Evolutionary conservation across 2,888 invertebrate genomes (phyloP), one percentile per base, ranked within the genome.

Genomic region (Ptilodon capucinus): DNA sequence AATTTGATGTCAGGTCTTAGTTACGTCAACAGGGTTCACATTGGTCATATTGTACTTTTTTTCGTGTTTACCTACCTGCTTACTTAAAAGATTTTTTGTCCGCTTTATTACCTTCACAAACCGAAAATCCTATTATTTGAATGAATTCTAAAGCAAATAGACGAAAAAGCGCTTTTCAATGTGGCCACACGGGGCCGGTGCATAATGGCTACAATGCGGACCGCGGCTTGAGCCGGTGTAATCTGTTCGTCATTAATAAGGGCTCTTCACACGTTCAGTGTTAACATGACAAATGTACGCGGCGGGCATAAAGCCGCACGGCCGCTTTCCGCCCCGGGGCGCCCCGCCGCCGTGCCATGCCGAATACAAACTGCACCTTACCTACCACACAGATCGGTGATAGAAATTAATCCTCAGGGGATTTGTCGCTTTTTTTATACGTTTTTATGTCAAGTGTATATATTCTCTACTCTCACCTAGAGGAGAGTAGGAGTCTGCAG

Each of bases 201-300:
- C 54, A 71, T 81, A 84, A 83, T 78, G 75, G 72, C 66, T 67
- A 81, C 79, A 86, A 83, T 81, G 67, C 60, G 48, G 41, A 50
- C 55, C 57, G 60, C 69, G 77, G 64, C 64, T 65, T 70, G 73
- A 74, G 74, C 74, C 73, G 75, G 75, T 74, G 78, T 85, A 84
- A 89, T 87, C 86, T 79, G 76, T 73, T 71, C 71, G 76, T 84
- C 88, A 89, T 89, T 89, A 90, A 89, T 87, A 88, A 87, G 75
- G 73, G 76, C 79, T 81, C 85, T 88, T 88, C 86, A 84, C 87
- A 84, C 84, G 81, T 84, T 82, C 80, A 80, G 88, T 84, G 89
- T 84, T 86, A 90, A 89, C 86, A 87, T 89, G 89, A 90, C 90
- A 88, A 89, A 89, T 86, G 90, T 76, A 72, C 65, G 71, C 73